Evolutionary conservation across 2,113 vertebrate genomes (phyloP), one percentile per base, ranked within the genome.

Genomic region (Peromyscus maniculatus): DNA sequence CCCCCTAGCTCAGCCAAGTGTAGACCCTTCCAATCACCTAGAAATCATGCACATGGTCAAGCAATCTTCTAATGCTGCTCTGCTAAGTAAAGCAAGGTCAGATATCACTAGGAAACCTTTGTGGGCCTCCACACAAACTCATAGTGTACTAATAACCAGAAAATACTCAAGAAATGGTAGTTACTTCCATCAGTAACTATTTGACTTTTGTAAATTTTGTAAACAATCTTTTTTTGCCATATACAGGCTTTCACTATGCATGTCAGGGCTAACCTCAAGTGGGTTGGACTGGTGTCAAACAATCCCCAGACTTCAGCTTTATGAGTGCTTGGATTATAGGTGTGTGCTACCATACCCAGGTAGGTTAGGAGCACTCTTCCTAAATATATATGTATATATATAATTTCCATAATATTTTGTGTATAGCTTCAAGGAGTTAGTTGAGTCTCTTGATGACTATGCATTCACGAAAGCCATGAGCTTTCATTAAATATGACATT

Each of bases 151-250:
- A 93, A 87, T 87, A 69, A 43, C 33, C 36, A 66, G 15, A 64
- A 75, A 95, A 80, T 59, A 84, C 33, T n/a, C 52, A 82, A 39
- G 31, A 93, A 93, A 67, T 84, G n/a, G 1, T 91, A 52, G 26
- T 93, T 92, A 52, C 33, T 97, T 96, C 66, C 43, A 91, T 59
- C 2, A 15, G 69, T 55, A 95, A 43, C 5, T 49, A 43, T 71
- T 11, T 77, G 39, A 28, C 7, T 52, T 26, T 6, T 67, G 24
- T 9, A 87, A 64, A 80, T 46, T 55, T 87, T 80, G 6, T 43
- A 16, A 75, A 46, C 52, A 21, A 55, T 21, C 24, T 87, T 22
- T 43, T 87, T 67, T 86, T 87, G 52, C 64, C 17, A 24, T 87
- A 46, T 36, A 33, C 7, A 28, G 46, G 22, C 46, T 36, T 33